A percentile compares a stretch with the other conserved stretches of the same genome.
These are phyloP conservation scores for Ooceraea biroi DNA, from an alignment of 1,140 invertebrate species.

Conservation along the genomic window DNA sequence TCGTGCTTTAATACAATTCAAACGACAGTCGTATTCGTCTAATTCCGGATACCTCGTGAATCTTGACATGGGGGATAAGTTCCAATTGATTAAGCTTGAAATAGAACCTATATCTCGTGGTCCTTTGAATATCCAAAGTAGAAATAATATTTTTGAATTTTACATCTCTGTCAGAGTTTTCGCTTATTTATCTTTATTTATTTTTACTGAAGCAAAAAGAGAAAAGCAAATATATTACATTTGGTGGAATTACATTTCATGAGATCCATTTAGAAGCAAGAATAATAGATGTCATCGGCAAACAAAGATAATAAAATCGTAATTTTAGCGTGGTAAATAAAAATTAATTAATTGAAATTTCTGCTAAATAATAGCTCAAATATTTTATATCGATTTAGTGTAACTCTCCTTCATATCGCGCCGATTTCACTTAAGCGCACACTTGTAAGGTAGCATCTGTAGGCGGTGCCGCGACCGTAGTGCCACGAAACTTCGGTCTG, in stretches of 20 bases:
- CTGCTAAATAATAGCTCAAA: background rate
- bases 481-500: constrained; percentile 66
- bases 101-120: background rate
- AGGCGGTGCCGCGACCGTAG: constrained; percentile 43
- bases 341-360: background rate
- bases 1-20: constrained; percentile 46
- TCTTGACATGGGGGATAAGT: constrained; percentile 18
- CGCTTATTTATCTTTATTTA: background rate
- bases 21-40: constrained; percentile 54
- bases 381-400: background rate
- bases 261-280: background rate
- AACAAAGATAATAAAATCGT: background rate
- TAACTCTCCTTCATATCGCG: constrained; percentile 6
- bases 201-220: background rate
- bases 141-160: constrained; percentile 2
- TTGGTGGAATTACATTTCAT: constrained; percentile 1
- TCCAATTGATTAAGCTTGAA: constrained; percentile 39
- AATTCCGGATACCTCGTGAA: constrained; percentile 38
- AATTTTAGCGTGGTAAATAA: background rate
- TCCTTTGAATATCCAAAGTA: background rate
- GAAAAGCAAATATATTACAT: background rate
- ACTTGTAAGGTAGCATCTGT: constrained; percentile 48
- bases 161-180: background rate
- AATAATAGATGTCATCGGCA: background rate
- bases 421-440: constrained; percentile 32